These are phyloP conservation scores for Beris morrisii DNA, from an alignment of 2,888 invertebrate genomes.

Conservation along the genomic window DNA sequence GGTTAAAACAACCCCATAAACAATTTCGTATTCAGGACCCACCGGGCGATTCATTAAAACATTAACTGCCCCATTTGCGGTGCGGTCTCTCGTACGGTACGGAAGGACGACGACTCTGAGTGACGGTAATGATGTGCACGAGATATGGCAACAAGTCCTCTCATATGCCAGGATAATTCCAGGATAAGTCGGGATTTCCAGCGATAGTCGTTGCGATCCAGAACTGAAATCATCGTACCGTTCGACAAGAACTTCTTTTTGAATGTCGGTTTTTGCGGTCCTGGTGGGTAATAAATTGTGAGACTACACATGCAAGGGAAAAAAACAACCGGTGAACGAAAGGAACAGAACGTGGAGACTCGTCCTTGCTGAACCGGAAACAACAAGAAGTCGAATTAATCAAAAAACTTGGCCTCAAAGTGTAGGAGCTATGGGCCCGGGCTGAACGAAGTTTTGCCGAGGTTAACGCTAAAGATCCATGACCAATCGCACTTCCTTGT, in stretches of 20 bases:
- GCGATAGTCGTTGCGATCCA: no score
- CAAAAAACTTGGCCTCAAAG: constrained; percentile 15
- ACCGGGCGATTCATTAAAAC: constrained; percentile 21
- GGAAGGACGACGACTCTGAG: background rate
- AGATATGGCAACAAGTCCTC: constrained; percentile 15
- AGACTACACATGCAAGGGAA: no score
- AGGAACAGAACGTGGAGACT: no score
- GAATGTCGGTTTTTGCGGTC: no score
- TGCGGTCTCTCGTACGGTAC: constrained; percentile 7
- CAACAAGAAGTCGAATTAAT: constrained; percentile 29
- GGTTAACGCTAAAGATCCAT: background rate
- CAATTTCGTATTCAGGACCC: constrained; percentile 17
- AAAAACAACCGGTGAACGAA: no score
- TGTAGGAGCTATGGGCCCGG: background rate
- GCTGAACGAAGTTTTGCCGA: no score
- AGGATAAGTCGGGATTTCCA: no score
- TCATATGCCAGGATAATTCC: background rate
- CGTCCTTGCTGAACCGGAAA: background rate
- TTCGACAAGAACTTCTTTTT: no score
- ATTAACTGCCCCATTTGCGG: constrained; percentile 23
- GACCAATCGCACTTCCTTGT: constrained; percentile 1
- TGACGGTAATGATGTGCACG: constrained; percentile 2
- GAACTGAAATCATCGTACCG: no score
- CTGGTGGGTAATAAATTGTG: no score
- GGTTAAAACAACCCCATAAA: constrained; percentile 11